Percentiles rank a stretch among this genome's conserved stretches.
Conservation (phyloP, 1,140 invertebrate species). For the Geopemphigus sp. region DNA sequence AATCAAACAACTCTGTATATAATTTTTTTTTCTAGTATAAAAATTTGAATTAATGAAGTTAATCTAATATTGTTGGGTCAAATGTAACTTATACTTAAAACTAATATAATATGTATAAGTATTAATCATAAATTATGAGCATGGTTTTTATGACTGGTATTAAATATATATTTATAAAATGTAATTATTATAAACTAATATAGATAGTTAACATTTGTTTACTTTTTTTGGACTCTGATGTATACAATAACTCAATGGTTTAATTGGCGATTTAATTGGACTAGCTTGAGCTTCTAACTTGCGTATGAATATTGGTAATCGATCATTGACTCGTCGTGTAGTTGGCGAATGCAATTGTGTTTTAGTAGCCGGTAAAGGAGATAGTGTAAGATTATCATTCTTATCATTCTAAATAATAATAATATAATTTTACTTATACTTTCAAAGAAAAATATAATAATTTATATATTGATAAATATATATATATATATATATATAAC, state of each 20-base stretch:
- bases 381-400: slow-evolving; percentile 65
- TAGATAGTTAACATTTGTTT: slow-evolving; percentile 15
- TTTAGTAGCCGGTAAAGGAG: slow-evolving; percentile 72
- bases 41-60: too few relatives aligned
- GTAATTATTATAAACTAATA: neutral
- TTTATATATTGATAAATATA: neutral
- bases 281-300: slow-evolving; percentile 60
- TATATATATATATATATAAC: slow-evolving; percentile 17
- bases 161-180: too few relatives aligned
- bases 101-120: too few relatives aligned
- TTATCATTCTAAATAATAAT: slow-evolving; percentile 51
- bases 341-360: slow-evolving; percentile 64
- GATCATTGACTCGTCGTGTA: slow-evolving; percentile 68
- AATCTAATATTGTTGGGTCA: too few relatives aligned
- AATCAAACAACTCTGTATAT: too few relatives aligned
- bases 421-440: neutral
- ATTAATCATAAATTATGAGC: too few relatives aligned
- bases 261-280: slow-evolving; percentile 60
- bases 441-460: slow-evolving; percentile 38
- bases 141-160: too few relatives aligned
- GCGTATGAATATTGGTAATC: slow-evolving; percentile 66
- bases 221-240: slow-evolving; percentile 82
- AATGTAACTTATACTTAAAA: slow-evolving; percentile 50
- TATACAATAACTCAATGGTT: slow-evolving; percentile 79
- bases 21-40: too few relatives aligned